Evolutionary conservation across 1,140 invertebrate genomes (phyloP), one percentile per base, ranked within the genome.

Genomic region (Drosophila jambulina): DNA sequence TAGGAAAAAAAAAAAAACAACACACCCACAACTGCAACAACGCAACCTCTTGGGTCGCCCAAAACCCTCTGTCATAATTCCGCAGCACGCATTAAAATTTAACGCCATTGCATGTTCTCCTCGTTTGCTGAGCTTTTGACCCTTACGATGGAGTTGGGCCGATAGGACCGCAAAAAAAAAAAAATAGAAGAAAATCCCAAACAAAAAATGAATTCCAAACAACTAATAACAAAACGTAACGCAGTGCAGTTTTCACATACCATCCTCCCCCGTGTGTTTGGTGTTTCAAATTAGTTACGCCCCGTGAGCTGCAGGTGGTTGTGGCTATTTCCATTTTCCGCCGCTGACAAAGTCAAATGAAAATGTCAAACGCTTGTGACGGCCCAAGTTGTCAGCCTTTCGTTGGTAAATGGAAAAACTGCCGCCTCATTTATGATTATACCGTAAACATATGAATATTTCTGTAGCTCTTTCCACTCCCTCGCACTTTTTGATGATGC

Each of bases 81-180:
- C 38, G 36, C 46, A 72, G 74, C 84, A 87, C 84, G 84, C 84
- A 88, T 88, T 58, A 87, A 87, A 87, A 81, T 87, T 88, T 88
- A 87, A 88, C 78, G 84, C 84, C 82, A 74, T 87, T 77, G 84
- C 84, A 88, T 87, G 83, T 75, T 77, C 53, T 56, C 53, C 53
- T 25, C 21, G 78, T 70, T 64, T 69, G 75, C 75, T 88, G 76
- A 54, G 68, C 84, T 80, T 78, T 80, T 88, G 84, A 87, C 80
- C 77, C 63, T 32, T 56, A 40, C 34, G 84, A 83, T 88, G 80
- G 64, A 78, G 56, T 65, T 80, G 54, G 67, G 40, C 48, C 53
- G 83, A 87, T 77, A 80, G 38, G 17, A 8, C 9, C 45, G 43
- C 45, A 42, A 13, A 49, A 36, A 13, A 49, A 49, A 38, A 42